A percentile compares a stretch with the other conserved stretches of the same genome.
Evolutionary conservation across 2,888 invertebrate species (phyloP).

Genomic region (Yponomeuta evonymella): DNA sequence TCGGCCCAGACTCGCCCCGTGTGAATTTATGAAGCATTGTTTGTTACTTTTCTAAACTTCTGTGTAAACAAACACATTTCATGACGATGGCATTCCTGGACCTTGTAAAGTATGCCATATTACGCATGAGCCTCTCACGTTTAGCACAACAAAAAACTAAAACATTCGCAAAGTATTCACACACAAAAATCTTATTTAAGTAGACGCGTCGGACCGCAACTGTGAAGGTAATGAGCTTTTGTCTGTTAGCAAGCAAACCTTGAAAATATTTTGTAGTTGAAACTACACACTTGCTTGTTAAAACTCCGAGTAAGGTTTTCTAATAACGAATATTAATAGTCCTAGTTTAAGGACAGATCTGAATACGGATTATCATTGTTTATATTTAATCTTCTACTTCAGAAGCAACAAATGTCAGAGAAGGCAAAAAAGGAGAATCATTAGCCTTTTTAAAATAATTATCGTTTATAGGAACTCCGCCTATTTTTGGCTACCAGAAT

Average conservation of each 20-base stretch:
- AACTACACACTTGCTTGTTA: conserved; percentile 7
- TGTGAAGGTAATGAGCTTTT: neutral
- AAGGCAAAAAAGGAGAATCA: conserved; percentile 50
- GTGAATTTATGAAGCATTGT: conserved; percentile 65
- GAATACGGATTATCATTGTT: conserved; percentile 45
- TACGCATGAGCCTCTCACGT: neutral
- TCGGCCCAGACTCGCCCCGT: conserved; percentile 34
- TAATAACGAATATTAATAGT: neutral
- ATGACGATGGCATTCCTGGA: conserved; percentile 24
- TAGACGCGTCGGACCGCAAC: neutral
- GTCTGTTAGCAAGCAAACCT: conserved; percentile 19
- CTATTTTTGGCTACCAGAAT: conserved; percentile 75
- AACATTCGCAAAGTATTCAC: neutral
- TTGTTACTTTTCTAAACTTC: conserved; percentile 47
- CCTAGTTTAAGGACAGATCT: conserved; percentile 13
- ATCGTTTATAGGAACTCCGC: conserved; percentile 73
- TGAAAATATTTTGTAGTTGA: conserved; percentile 20
- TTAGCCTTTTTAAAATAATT: conserved; percentile 66
- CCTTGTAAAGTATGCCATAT: conserved; percentile 8
- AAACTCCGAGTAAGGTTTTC: neutral
- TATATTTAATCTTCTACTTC: conserved; percentile 48
- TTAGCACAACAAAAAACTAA: neutral
- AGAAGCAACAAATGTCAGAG: conserved; percentile 39
- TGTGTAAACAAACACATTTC: conserved; percentile 50
- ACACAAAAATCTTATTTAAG: conserved; percentile 3